Percentiles rank a stretch among this genome's conserved stretches.
These are phyloP conservation scores for Phrynocephalus versicolor DNA, from an alignment of 2,113 vertebrate species.

Conservation along the genomic window DNA sequence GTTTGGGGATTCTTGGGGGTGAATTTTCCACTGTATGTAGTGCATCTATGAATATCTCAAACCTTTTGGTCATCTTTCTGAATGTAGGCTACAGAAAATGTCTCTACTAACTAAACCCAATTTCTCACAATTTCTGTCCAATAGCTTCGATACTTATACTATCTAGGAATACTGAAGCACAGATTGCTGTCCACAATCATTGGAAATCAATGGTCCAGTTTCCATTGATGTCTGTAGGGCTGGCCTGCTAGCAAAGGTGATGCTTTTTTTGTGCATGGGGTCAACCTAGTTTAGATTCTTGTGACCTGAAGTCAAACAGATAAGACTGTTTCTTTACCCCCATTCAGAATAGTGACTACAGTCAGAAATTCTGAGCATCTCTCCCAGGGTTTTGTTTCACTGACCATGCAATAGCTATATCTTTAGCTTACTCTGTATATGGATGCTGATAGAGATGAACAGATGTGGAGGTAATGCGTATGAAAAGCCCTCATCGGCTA, in stretches of 20 bases:
- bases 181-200: not conserved
- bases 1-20: slow-evolving; percentile 17
- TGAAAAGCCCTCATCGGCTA: not conserved
- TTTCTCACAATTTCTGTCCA: slow-evolving; percentile 47
- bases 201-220: slow-evolving; percentile 3
- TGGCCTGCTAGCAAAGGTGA: slow-evolving; percentile 1
- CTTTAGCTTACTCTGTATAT: slow-evolving; percentile 22
- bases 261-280: slow-evolving; percentile 10
- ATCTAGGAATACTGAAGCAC: slow-evolving; percentile 28
- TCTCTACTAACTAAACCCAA: slow-evolving; percentile 51
- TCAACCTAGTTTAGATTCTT: not conserved
- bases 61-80: slow-evolving; percentile 49
- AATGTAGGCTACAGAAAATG: slow-evolving; percentile 59
- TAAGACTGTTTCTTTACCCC: not conserved
- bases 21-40: not conserved
- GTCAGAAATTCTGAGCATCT: not conserved
- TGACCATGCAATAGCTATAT: not conserved
- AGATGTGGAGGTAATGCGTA: not conserved
- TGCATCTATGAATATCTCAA: slow-evolving; percentile 45
- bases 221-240: not conserved
- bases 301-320: slow-evolving; percentile 7
- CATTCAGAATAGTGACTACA: not conserved
- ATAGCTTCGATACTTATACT: slow-evolving; percentile 60
- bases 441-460: not conserved
- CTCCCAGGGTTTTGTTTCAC: not conserved